Evolutionary conservation across 2,888 invertebrate genomes (phyloP).

Genomic region (Drosophila siamana): DNA sequence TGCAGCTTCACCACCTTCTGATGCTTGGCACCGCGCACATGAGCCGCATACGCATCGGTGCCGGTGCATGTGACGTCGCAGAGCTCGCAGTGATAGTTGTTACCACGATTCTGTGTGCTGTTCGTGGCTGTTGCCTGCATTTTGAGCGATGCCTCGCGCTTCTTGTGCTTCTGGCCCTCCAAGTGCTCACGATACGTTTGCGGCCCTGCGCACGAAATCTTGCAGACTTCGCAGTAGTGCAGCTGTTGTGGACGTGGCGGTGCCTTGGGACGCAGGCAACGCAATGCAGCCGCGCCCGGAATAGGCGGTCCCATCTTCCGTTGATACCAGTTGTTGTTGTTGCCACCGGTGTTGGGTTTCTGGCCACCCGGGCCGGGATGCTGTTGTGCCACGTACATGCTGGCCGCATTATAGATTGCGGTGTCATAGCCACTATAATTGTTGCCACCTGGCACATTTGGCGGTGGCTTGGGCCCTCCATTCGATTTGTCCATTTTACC

Average conservation of each 20-base stretch:
- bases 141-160: slow-evolving; percentile 96
- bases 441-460: slow-evolving; percentile 89
- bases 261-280: slow-evolving; percentile 85
- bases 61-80: slow-evolving; percentile 99
- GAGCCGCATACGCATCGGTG: slow-evolving; percentile 98
- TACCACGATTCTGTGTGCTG: slow-evolving; percentile 88
- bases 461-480: slow-evolving; percentile 84
- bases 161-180: slow-evolving; percentile 99
- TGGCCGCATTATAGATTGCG: slow-evolving; percentile 97
- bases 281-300: slow-evolving; percentile 76
- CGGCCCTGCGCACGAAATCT: slow-evolving; percentile 98
- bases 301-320: slow-evolving; percentile 86
- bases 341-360: slow-evolving; percentile 70
- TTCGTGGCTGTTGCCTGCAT: slow-evolving; percentile 89
- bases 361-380: slow-evolving; percentile 73
- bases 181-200: slow-evolving; percentile 98
- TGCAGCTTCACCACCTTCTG: slow-evolving; percentile 98
- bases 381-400: slow-evolving; percentile 96
- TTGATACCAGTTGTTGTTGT: slow-evolving; percentile 86
- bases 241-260: slow-evolving; percentile 96
- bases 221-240: slow-evolving; percentile 99
- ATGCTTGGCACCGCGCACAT: slow-evolving; percentile 98
- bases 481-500: slow-evolving; percentile 82
- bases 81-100: slow-evolving; percentile 93
- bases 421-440: slow-evolving; percentile 96